Evolutionary conservation across 2,888 invertebrate species (phyloP).

Genomic region (Elysia crispata): DNA sequence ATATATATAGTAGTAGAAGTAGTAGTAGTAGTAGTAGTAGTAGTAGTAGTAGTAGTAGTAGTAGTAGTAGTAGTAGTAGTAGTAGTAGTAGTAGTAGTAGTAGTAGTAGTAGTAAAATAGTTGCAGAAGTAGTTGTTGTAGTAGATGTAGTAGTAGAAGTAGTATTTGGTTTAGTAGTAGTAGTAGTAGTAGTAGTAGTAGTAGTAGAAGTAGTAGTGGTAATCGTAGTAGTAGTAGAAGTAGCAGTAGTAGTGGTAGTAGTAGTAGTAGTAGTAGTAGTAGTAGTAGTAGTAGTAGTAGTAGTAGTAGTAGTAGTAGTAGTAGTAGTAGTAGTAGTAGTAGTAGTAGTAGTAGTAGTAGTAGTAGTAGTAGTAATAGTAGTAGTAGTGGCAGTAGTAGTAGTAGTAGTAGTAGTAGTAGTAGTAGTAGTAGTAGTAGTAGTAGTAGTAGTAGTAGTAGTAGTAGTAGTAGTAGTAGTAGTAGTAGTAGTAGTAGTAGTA

Average conservation of each 20-base stretch:
- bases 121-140: neutral
- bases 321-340: conserved; percentile 47
- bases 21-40: conserved; percentile 43
- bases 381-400: conserved; percentile 15
- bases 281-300: conserved; percentile 24
- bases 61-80: conserved; percentile 48
- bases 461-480: conserved; percentile 22
- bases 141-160: conserved; percentile 13
- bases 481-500: neutral
- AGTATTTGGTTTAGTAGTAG: no score
- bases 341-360: conserved; percentile 49
- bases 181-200: conserved; percentile 27
- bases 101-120: conserved; percentile 10
- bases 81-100: conserved; percentile 37
- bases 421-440: neutral
- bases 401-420: neutral
- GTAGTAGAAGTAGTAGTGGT: conserved; percentile 19
- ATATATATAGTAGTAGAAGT: no score
- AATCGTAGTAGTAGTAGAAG: conserved; percentile 23
- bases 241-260: conserved; percentile 24
- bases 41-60: conserved; percentile 48
- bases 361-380: conserved; percentile 22
- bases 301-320: conserved; percentile 38
- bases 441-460: conserved; percentile 2
- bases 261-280: conserved; percentile 20